Evolutionary conservation across 2,888 invertebrate species (phyloP).

Genomic region (Hirtodrosophila histrioides): DNA sequence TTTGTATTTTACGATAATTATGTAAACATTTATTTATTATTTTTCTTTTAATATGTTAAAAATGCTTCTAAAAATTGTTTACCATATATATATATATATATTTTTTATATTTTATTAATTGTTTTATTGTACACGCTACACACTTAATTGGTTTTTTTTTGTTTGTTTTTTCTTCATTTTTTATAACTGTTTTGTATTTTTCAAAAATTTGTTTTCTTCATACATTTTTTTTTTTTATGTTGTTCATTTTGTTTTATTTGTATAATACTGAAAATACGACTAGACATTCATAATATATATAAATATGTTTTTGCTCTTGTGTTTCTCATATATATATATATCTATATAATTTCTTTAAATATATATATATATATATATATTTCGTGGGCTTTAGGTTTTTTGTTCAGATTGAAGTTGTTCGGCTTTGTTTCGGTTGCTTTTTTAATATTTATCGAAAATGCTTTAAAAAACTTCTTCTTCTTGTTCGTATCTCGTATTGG

Average conservation of each 20-base stretch:
- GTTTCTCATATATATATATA: conserved; percentile 43
- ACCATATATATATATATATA: conserved; percentile 56
- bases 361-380: conserved; percentile 39
- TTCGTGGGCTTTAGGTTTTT: conserved; percentile 77
- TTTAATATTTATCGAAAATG: conserved; percentile 75
- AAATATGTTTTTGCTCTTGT: conserved; percentile 67
- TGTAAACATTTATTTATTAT: conserved; percentile 73
- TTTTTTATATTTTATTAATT: conserved; percentile 38
- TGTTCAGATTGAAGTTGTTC: conserved; percentile 75
- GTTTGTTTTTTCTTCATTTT: conserved; percentile 23
- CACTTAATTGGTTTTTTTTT: conserved; percentile 66
- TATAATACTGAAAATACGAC: conserved; percentile 84
- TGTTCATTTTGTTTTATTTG: conserved; percentile 49
- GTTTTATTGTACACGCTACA: conserved; percentile 77
- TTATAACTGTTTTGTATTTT: conserved; percentile 49
- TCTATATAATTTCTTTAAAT: conserved; percentile 49
- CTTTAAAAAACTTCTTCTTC: conserved; percentile 61
- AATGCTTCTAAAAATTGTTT: conserved; percentile 79
- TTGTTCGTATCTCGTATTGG: conserved; percentile 19
- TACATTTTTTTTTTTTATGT: conserved; percentile 30
- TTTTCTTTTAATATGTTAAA: conserved; percentile 66
- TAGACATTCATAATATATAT: conserved; percentile 83
- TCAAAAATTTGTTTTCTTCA: conserved; percentile 69
- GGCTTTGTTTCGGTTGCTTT: conserved; percentile 49
- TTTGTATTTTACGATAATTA: conserved; percentile 44